Base-by-base conservation (phyloP, 2,888 invertebrate species). In the Dryadula phaetusa region DNA sequence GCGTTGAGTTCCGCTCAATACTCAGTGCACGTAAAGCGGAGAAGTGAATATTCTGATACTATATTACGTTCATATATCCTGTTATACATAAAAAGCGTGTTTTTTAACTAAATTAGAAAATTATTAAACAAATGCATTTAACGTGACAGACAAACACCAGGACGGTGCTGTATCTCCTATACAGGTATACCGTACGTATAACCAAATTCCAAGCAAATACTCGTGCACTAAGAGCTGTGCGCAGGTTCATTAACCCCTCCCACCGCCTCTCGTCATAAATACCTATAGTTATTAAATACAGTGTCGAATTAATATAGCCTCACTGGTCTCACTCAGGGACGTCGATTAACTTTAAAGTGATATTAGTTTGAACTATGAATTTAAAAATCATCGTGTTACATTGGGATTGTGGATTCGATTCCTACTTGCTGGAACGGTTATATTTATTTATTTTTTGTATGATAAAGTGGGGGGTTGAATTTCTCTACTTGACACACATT, bases 171-270 rank as follows among this genome's bases (percentile, higher is more conserved):
- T 40, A 18, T 22, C 56, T 52, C 16, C 2, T n/a, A 49, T 49
- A 49, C 28, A 49, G 28, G 18, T 28, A 60, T 7, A 60, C 18
- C 12, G 42, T 58, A 40, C 56, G 10, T 52, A 70, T 64, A 66
- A 61, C 46, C 66, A 71, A 75, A 72, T 72, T 81, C 82, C 81
- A 85, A 84, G 46, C 85, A 86, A 88, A 87, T 89, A 90, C 28
- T 28, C 52, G 52, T 52, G 28, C 87, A 83, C 84, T 85, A 82
- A 82, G 79, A 82, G 81, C 82, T 81, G 85, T 85, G 86, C 88
- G 82, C 84, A 82, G 84, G 88, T 88, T 90, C 88, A 89, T 90
- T 89, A 87, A 85, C 86, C 87, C 73, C 76, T 64, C 73, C 72
- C 80, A 74, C 49, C 61, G 47, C 66, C 63, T 53, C 56, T 56